phyloP scores from a whole-genome alignment of 2,113 vertebrate genomes.

The Sterna hirundo region DNA sequence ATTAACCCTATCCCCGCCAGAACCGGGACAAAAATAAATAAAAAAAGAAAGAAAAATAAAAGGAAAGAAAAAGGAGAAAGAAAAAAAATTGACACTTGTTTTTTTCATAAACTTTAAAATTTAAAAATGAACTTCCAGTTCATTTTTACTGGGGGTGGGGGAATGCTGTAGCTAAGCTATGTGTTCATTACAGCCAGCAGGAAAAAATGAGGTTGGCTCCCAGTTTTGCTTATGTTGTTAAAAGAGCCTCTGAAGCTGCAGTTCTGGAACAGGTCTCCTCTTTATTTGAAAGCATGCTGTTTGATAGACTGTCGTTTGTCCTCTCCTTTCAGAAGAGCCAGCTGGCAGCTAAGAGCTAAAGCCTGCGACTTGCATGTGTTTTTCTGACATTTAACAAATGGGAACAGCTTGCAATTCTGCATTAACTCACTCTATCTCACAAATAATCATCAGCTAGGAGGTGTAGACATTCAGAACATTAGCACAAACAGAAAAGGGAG shows the following conservation, averaged over 20 bases:
- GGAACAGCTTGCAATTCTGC: constrained; percentile 88
- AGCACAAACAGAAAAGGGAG: constrained; percentile 77
- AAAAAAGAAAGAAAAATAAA: too few relatives aligned
- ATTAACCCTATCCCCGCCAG: too few relatives aligned
- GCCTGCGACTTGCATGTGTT: constrained; percentile 88
- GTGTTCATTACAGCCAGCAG: constrained; percentile 58
- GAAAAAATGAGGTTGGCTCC: constrained; percentile 74
- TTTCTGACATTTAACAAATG: constrained; percentile 89
- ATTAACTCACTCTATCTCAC: constrained; percentile 86
- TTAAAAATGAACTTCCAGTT: too few relatives aligned
- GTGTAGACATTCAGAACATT: constrained; percentile 80
- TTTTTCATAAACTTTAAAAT: constrained; percentile 6
- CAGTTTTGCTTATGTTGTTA: constrained; percentile 82
- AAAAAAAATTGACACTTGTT: background rate
- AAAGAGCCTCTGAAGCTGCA: constrained; percentile 74
- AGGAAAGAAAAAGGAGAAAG: too few relatives aligned
- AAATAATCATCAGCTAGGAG: constrained; percentile 81
- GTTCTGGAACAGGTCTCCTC: constrained; percentile 79
- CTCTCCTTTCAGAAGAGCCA: constrained; percentile 84
- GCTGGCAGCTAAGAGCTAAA: constrained; percentile 87
- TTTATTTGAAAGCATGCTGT: constrained; percentile 83
- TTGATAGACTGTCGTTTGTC: constrained; percentile 86
- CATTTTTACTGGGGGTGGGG: background rate
- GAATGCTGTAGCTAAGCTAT: constrained; percentile 26
- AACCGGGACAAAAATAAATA: too few relatives aligned